These are phyloP conservation scores for Gulo gulo DNA, from an alignment of 2,113 vertebrate genomes.

Conservation along the genomic window DNA sequence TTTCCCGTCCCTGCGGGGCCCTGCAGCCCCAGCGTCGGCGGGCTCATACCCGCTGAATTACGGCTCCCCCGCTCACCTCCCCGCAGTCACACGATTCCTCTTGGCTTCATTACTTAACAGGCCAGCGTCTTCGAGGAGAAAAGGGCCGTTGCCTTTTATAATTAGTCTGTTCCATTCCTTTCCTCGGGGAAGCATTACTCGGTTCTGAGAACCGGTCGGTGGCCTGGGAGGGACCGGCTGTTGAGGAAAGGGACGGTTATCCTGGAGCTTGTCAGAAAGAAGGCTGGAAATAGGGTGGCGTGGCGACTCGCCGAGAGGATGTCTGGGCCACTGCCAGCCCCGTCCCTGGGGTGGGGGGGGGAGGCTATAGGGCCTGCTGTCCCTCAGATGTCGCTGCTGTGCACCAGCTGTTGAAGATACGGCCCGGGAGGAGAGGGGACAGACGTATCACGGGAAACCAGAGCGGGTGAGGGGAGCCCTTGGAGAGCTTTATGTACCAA, in stretches of 20 bases:
- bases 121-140: constrained; percentile 37
- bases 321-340: background rate
- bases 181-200: constrained; percentile 55
- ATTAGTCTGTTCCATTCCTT: constrained; percentile 58
- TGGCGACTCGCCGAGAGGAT: no score
- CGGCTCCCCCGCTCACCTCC: background rate
- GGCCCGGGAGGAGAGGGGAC: accelerated
- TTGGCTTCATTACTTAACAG: constrained; percentile 55
- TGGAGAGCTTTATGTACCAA: background rate
- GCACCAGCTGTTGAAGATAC: background rate
- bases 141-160: constrained; percentile 40
- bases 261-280: background rate
- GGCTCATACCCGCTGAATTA: constrained; percentile 38
- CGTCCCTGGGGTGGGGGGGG: background rate
- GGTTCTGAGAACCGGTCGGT: background rate
- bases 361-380: accelerated
- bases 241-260: background rate
- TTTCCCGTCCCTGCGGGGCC: background rate
- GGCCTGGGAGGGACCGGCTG: background rate
- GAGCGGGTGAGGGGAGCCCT: accelerated
- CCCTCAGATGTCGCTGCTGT: background rate
- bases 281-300: accelerated
- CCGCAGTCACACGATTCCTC: constrained; percentile 37
- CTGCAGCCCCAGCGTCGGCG: background rate
- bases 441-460: accelerated